phyloP scores from a whole-genome alignment of 2,888 invertebrate species.

The Eurytoma californica region DNA sequence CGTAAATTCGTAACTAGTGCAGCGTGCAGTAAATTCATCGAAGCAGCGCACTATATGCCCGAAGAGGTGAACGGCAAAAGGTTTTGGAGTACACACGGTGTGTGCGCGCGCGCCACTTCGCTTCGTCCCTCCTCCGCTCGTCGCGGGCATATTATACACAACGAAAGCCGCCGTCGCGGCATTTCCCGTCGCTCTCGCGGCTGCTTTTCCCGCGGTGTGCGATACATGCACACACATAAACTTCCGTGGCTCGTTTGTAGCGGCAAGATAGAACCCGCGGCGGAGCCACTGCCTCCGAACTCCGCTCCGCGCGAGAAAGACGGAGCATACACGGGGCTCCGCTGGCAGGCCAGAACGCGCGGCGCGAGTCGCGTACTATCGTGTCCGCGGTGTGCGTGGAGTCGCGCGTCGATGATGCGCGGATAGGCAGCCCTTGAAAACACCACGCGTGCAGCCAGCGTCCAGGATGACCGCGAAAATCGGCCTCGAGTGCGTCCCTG shows the following conservation, averaged over 20 bases:
- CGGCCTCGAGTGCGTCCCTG: conserved; percentile 13
- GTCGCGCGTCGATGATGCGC: neutral
- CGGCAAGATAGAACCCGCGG: neutral
- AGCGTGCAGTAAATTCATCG: too few species aligned
- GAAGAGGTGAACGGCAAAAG: too few species aligned
- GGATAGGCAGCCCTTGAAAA: neutral
- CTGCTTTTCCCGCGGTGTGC: neutral
- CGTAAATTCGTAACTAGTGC: too few species aligned
- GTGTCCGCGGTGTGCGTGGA: neutral
- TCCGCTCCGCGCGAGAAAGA: neutral
- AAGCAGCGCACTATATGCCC: too few species aligned
- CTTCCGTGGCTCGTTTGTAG: neutral
- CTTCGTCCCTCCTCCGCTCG: too few species aligned
- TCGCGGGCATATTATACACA: too few species aligned
- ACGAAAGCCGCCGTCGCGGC: too few species aligned
- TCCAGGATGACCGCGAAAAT: conserved; percentile 41
- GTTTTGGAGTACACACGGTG: too few species aligned
- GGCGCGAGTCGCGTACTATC: neutral
- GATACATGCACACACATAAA: neutral
- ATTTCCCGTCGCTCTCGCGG: neutral
- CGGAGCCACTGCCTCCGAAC: too few species aligned
- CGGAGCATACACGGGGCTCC: neutral
- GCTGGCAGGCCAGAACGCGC: neutral
- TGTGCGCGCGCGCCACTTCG: too few species aligned
- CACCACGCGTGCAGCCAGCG: neutral